phyloP scores from a whole-genome alignment of 2,113 vertebrate species.

The Hemichromis elongatus region DNA sequence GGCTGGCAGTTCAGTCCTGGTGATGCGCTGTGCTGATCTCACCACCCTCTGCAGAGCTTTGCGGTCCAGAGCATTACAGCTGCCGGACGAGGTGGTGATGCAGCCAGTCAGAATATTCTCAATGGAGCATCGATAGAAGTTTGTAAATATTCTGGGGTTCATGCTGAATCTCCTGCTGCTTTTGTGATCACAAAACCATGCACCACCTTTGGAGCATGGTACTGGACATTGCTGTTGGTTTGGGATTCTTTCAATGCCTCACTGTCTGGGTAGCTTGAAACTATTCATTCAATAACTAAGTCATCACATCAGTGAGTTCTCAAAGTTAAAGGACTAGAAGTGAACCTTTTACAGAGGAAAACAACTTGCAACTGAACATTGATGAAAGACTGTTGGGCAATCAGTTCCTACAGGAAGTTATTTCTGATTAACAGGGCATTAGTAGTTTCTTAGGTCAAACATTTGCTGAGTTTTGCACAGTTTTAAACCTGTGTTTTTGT shows the following conservation, averaged over 20 bases:
- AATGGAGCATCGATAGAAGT: too few species aligned
- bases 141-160: too few species aligned
- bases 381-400: not conserved
- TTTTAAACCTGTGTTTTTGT: not conserved
- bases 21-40: too few species aligned
- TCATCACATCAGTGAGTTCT: not conserved
- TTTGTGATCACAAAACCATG: too few species aligned
- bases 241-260: not conserved
- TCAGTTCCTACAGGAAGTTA: not conserved
- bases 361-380: too few species aligned
- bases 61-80: too few species aligned
- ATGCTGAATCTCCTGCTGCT: too few species aligned
- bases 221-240: not conserved
- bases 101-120: too few species aligned
- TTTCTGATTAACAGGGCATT: not conserved
- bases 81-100: too few species aligned
- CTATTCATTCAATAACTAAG: rapidly evolving
- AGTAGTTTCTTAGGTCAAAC: not conserved
- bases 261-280: not conserved
- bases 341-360: too few species aligned
- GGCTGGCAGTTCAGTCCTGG: too few species aligned
- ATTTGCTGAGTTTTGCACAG: not conserved
- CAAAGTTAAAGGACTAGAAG: not conserved
- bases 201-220: not conserved
- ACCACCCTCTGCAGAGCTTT: too few species aligned